Percentiles rank a stretch among this genome's conserved stretches.
Evolutionary conservation across 2,797 vertebrate genomes (phyloP).

Genomic region (Acipenser transmontanus): DNA sequence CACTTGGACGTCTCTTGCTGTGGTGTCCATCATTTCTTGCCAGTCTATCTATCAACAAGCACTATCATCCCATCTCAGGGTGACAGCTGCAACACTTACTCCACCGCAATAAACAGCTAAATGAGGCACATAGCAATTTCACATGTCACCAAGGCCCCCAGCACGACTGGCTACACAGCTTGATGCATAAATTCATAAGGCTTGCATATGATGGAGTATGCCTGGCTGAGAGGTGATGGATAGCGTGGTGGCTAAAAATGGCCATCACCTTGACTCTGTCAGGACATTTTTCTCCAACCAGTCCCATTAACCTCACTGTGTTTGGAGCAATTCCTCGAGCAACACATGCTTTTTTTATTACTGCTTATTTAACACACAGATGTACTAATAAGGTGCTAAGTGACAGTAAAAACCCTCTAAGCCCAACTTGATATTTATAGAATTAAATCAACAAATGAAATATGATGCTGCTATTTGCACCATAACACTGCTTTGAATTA

Average conservation of each 20-base stretch:
- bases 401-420: not conserved
- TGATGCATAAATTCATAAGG: constrained; percentile 80
- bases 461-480: not conserved
- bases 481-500: not conserved
- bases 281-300: constrained; percentile 64
- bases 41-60: constrained; percentile 76
- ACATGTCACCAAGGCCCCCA: constrained; percentile 74
- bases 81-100: constrained; percentile 78
- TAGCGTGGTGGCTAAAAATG: constrained; percentile 75
- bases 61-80: constrained; percentile 71
- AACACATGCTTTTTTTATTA: constrained; percentile 1
- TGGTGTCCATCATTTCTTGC: constrained; percentile 74
- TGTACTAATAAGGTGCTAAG: not conserved
- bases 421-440: not conserved
- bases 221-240: constrained; percentile 75
- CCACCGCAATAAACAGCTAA: constrained; percentile 76
- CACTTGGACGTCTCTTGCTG: constrained; percentile 71
- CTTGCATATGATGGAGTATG: constrained; percentile 77
- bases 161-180: constrained; percentile 74
- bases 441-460: not conserved
- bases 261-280: constrained; percentile 78
- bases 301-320: constrained; percentile 63
- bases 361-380: not conserved
- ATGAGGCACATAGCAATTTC: constrained; percentile 77
- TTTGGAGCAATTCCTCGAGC: constrained; percentile 35